These are phyloP conservation scores for Phaetusa simplex DNA, from an alignment of 2,113 vertebrate genomes.

Conservation along the genomic window DNA sequence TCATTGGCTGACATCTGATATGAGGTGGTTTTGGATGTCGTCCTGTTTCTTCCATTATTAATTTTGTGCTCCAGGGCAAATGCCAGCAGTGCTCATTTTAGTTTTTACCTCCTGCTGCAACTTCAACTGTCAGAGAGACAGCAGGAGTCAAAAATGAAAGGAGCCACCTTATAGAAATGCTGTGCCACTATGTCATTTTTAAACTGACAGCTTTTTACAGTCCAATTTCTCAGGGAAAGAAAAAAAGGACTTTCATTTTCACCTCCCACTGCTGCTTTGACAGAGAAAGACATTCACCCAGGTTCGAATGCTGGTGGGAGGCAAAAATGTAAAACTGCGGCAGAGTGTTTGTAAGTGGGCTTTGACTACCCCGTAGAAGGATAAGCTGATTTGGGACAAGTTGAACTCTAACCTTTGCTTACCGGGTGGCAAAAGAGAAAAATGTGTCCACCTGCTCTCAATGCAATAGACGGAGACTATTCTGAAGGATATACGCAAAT, in stretches of 20 bases:
- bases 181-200: slow-evolving; percentile 77
- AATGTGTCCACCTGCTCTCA: slow-evolving; percentile 22
- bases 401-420: slow-evolving; percentile 41
- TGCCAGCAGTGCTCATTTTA: slow-evolving; percentile 76
- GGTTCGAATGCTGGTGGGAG: slow-evolving; percentile 68
- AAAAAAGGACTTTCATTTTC: slow-evolving; percentile 73
- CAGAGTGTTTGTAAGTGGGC: slow-evolving; percentile 66
- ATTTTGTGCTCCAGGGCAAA: slow-evolving; percentile 78
- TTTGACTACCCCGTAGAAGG: slow-evolving; percentile 53
- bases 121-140: slow-evolving; percentile 79
- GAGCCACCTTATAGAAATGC: slow-evolving; percentile 75
- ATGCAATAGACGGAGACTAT: background rate
- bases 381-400: slow-evolving; percentile 34
- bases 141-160: slow-evolving; percentile 78
- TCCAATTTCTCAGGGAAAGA: slow-evolving; percentile 73
- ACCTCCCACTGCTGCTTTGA: slow-evolving; percentile 75
- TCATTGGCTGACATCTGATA: slow-evolving; percentile 66
- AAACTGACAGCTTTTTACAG: slow-evolving; percentile 80
- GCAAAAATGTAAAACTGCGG: slow-evolving; percentile 69
- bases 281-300: slow-evolving; percentile 74
- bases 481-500: background rate
- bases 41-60: slow-evolving; percentile 78
- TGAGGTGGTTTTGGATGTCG: slow-evolving; percentile 57
- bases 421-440: slow-evolving; percentile 15
- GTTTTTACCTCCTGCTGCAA: slow-evolving; percentile 78